A percentile compares a stretch with the other conserved stretches of the same genome.
phyloP scores from a whole-genome alignment of 2,113 vertebrate genomes.

The Tachuris rubrigastra region DNA sequence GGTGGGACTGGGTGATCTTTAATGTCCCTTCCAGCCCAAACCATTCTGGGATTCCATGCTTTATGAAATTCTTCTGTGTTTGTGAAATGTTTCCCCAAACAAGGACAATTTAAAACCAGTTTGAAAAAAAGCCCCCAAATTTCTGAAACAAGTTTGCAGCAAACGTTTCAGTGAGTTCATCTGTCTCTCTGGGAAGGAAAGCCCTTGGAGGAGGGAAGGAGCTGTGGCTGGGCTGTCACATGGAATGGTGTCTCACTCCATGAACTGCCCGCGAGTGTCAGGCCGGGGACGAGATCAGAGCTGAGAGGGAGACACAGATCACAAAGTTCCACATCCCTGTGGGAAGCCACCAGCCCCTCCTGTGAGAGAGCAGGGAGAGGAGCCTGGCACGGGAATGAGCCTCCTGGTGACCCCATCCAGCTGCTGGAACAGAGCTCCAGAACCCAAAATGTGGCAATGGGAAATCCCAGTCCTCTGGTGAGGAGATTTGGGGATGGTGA shows the following conservation, averaged over 20 bases:
- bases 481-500: background rate
- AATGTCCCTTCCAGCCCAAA: background rate
- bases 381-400: background rate
- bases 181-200: background rate
- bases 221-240: background rate
- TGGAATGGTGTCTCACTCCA: background rate
- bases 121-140: background rate
- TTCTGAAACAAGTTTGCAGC: background rate
- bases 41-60: background rate
- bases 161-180: background rate
- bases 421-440: background rate
- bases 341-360: background rate
- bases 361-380: background rate
- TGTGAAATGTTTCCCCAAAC: background rate
- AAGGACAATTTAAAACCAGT: background rate
- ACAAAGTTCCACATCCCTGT: rapidly evolving
- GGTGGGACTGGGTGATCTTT: background rate
- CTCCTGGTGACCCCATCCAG: rapidly evolving
- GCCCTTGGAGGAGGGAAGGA: background rate
- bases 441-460: rapidly evolving
- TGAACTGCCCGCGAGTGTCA: background rate
- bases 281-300: background rate
- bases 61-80: background rate
- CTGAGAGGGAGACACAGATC: background rate
- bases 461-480: background rate